phyloP scores from a whole-genome alignment of 2,113 vertebrate species.

The Apteryx mantelli region DNA sequence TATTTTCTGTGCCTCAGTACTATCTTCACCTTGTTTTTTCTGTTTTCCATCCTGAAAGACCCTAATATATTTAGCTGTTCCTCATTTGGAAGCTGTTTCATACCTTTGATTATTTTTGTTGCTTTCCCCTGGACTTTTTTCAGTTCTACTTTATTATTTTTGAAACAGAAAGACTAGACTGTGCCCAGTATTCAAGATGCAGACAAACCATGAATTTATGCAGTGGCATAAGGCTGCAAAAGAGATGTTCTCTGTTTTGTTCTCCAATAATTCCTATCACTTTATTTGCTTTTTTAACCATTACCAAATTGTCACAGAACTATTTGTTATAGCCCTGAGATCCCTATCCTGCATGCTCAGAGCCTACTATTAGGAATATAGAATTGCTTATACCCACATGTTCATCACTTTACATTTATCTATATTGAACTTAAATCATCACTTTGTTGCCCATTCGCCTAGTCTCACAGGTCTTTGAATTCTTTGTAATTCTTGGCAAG shows the following conservation, averaged over 20 bases:
- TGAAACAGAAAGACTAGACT: background rate
- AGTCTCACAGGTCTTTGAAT: background rate
- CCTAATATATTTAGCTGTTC: background rate
- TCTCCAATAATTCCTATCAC: background rate
- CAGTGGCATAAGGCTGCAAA: background rate
- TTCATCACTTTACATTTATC: background rate
- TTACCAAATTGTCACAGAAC: background rate
- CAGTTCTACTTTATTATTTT: background rate
- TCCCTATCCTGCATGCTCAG: background rate
- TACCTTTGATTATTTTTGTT: background rate
- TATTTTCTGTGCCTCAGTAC: background rate
- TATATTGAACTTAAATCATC: background rate
- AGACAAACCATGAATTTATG: constrained; percentile 3
- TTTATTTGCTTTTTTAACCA: background rate
- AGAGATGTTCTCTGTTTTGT: background rate
- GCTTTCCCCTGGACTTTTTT: background rate
- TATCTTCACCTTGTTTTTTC: background rate
- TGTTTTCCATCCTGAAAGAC: background rate
- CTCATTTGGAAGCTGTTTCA: background rate
- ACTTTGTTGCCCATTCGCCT: background rate
- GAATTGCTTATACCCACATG: background rate
- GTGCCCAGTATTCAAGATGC: background rate
- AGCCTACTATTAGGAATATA: background rate
- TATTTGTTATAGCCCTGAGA: background rate
- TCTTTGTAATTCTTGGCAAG: background rate